phyloP scores from a whole-genome alignment of 2,113 vertebrate species.

The Ovis aries region DNA sequence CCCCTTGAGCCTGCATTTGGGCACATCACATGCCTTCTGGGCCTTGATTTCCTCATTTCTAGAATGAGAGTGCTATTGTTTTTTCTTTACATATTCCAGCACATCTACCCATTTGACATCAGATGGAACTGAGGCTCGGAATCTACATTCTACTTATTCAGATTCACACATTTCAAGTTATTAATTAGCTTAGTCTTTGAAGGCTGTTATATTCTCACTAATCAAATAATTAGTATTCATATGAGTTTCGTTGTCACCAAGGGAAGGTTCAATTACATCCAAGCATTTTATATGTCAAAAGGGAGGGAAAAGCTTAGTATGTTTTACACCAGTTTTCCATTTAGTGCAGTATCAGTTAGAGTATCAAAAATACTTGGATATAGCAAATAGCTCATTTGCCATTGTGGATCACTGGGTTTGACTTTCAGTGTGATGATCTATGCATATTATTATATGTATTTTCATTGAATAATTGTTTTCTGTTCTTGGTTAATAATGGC shows the following conservation, averaged over 20 bases:
- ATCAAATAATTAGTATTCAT: not conserved
- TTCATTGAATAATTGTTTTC: not conserved
- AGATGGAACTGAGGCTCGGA: not conserved
- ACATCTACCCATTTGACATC: not conserved
- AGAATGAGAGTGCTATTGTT: not conserved
- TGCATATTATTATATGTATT: not conserved
- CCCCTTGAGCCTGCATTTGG: not conserved
- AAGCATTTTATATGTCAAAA: not conserved
- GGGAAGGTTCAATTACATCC: not conserved
- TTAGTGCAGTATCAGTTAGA: not conserved
- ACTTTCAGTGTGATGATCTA: not conserved
- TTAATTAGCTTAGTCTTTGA: not conserved
- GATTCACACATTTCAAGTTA: not conserved
- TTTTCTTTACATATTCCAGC: too few relatives aligned
- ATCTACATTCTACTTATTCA: not conserved
- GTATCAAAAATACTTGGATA: not conserved
- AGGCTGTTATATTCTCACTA: not conserved
- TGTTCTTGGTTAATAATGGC: not conserved
- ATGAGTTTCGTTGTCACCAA: not conserved
- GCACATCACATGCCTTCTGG: not conserved
- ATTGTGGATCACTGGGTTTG: not conserved
- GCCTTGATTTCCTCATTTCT: not conserved
- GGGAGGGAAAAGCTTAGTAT: not conserved
- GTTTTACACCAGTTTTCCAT: not conserved
- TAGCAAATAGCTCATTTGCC: not conserved